Evolutionary conservation across 2,113 vertebrate genomes (phyloP).

Genomic region (Poecile atricapillus): DNA sequence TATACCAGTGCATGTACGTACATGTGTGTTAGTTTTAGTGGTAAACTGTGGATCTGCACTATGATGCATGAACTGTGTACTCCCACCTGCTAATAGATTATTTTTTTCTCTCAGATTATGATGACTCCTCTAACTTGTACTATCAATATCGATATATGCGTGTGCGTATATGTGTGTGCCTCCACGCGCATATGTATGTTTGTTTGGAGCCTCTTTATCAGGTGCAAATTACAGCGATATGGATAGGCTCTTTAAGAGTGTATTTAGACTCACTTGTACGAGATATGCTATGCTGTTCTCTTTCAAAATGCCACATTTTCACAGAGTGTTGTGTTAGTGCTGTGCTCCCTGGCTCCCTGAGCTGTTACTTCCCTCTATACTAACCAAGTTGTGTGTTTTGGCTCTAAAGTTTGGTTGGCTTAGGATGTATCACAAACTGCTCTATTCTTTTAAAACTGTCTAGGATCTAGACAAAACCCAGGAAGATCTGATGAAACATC

Average conservation of each 20-base stretch:
- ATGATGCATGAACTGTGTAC: slow-evolving; percentile 74
- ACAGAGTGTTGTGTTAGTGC: slow-evolving; percentile 73
- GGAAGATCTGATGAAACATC: slow-evolving; percentile 88
- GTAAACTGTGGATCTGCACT: slow-evolving; percentile 49
- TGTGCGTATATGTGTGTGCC: slow-evolving; percentile 36
- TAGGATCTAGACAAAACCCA: slow-evolving; percentile 83
- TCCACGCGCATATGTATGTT: slow-evolving; percentile 56
- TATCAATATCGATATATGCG: slow-evolving; percentile 21
- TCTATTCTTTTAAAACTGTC: slow-evolving; percentile 58
- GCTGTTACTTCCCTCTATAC: slow-evolving; percentile 56
- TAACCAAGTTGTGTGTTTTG: slow-evolving; percentile 48
- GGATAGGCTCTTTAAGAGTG: slow-evolving; percentile 13
- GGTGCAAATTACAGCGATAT: neutral
- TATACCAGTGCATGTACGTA: slow-evolving; percentile 79
- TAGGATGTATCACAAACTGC: slow-evolving; percentile 11
- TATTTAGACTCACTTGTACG: slow-evolving; percentile 45
- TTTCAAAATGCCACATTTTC: slow-evolving; percentile 73
- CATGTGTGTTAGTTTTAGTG: slow-evolving; percentile 75
- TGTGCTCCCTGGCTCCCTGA: slow-evolving; percentile 53
- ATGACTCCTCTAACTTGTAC: slow-evolving; percentile 8
- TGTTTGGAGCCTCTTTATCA: slow-evolving; percentile 49
- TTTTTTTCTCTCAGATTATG: slow-evolving; percentile 18
- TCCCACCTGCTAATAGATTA: slow-evolving; percentile 63
- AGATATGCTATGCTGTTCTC: slow-evolving; percentile 54
- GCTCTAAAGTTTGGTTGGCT: neutral